Percentiles rank a stretch among this genome's conserved stretches.
Conservation (phyloP, 2,797 vertebrate genomes). For the Catharus ustulatus region DNA sequence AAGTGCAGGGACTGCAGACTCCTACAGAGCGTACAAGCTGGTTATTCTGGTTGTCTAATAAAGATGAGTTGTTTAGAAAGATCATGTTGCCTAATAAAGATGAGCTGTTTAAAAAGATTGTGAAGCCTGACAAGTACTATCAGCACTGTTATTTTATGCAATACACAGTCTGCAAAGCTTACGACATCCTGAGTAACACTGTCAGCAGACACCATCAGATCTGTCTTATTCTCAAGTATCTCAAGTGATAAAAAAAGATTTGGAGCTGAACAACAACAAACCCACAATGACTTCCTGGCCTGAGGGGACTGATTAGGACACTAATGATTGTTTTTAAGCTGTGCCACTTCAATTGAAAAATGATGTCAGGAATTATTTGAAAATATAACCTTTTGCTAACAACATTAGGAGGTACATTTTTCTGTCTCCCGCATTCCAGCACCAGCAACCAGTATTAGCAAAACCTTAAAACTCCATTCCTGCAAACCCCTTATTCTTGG, state of each 20-base stretch:
- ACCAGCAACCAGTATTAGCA: neutral
- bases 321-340: neutral
- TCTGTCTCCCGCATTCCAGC: neutral
- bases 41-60: slow-evolving; percentile 3
- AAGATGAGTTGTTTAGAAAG: slow-evolving; percentile 35
- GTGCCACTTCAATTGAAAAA: neutral
- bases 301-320: neutral
- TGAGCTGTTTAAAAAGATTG: neutral
- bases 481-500: neutral
- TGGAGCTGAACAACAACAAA: neutral
- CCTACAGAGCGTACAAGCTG: neutral
- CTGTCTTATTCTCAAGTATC: neutral
- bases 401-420: neutral
- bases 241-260: neutral
- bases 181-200: neutral
- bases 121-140: slow-evolving; percentile 12
- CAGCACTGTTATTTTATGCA: slow-evolving; percentile 33
- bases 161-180: slow-evolving; percentile 10
- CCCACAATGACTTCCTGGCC: neutral
- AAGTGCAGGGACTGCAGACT: neutral
- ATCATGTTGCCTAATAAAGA: slow-evolving; percentile 43
- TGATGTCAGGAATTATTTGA: neutral
- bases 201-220: neutral
- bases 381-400: neutral
- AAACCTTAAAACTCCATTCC: neutral